Conservation (phyloP, 23 tunicate genomes). For the Ascidia mentula region DNA sequence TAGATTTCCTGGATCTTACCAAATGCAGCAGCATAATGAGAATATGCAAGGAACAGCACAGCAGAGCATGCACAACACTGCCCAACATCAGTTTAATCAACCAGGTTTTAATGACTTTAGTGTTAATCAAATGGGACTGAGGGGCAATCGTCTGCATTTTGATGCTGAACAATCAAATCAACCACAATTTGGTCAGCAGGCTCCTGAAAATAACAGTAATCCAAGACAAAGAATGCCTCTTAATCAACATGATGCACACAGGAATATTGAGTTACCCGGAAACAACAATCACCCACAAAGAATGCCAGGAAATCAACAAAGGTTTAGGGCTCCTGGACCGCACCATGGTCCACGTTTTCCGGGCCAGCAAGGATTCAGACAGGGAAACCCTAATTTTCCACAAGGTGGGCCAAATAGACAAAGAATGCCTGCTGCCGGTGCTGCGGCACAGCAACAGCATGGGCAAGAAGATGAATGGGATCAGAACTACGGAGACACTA, state of each 20-base stretch:
- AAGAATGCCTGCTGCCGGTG: background rate
- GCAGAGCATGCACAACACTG: background rate
- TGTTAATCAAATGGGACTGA: background rate
- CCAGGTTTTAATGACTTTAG: background rate
- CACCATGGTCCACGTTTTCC: background rate
- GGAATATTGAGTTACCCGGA: too few species aligned
- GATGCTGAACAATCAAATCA: background rate
- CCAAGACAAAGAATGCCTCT: background rate
- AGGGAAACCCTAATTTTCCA: background rate
- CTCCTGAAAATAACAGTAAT: background rate
- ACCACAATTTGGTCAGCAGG: background rate
- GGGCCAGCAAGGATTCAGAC: background rate
- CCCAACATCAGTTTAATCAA: background rate
- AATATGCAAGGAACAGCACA: background rate
- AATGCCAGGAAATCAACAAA: background rate
- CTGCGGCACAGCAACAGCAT: background rate
- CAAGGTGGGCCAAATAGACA: background rate
- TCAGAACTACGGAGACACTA: background rate
- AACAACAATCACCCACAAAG: background rate
- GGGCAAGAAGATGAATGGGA: background rate
- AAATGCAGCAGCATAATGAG: background rate
- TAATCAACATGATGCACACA: background rate
- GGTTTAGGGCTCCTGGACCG: conserved; percentile 8
- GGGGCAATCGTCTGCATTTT: background rate
- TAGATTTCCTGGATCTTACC: too few species aligned